Evolutionary conservation across 53 echinoderm and acorn worm species (phyloP), one percentile per base, ranked within the genome.

Genomic region (Mesocentrotus franciscanus): DNA sequence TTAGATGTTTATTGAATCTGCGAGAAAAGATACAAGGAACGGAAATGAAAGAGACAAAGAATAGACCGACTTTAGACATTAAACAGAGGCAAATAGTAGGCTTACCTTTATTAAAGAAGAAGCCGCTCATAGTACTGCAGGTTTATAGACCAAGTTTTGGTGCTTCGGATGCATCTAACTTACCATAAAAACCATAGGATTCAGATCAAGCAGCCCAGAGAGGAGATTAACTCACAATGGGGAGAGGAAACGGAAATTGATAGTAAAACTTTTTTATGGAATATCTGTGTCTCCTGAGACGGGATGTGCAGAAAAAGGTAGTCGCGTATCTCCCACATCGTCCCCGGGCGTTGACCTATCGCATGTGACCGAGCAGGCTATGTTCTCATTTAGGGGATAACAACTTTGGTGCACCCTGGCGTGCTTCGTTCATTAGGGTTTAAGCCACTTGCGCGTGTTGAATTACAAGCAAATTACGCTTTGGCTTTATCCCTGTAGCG

Each of bases 181-280:
- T 33, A 36, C 20, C 1, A 81, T 1, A 87, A 87, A 87, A n/a
- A 8, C 34, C 11, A n/a, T 20, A 27, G n/a, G n/a, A 58, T 26
- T n/a, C 29, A 58, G 15, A 58, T 58, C 26, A 56, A 87, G 84
- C 7, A 20, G 17, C 84, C 27, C 24, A 9, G 8, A 84, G 20
- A 17, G 39, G 55, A 49, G 42, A 84, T 84, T 84, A 49, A 18
- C 75, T 30, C 49, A 55, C 22, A 56, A 55, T 24, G 24, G 4
- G 3, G 85, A 85, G n/a, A 87, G 87, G 87, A 87, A 87, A 58
- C 87, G 87, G 87, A 87, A 87, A 87, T 87, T 87, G 87, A 87
- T 29, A 87, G 87, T 87, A 87, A 87, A 57, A 10, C 8, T 18
- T 81, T 81, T 39, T 81, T 1, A 39, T 18, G 9, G 5, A 39